Evolutionary conservation across 2,113 vertebrate species (phyloP), one percentile per base, ranked within the genome.

Genomic region (Hypomesus transpacificus): DNA sequence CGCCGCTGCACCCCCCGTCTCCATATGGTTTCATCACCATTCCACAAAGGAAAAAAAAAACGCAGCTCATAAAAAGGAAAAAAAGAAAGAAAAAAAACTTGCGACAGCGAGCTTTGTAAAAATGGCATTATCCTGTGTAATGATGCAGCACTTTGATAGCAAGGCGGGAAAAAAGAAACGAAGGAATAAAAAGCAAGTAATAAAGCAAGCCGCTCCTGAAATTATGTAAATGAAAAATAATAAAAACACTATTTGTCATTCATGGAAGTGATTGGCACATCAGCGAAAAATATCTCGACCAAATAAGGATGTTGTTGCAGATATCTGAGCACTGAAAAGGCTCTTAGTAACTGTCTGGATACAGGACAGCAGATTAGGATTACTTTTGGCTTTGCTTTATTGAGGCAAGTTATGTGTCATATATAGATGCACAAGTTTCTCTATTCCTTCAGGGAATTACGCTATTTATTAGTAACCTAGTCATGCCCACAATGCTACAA

Each of bases 21-120:
- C 90, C 90, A 87, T 91, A 89, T 90, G 90, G 88, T 91, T 90
- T 90, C 87, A 91, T 90, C 86, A 87, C 81, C 81, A 86, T 86
- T 84, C 81, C 81, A 65, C 77, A 73, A 81, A 71, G 79, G 80
- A 69, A 78, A 54, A 51, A 39, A 54, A 56, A 22, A 26, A 26
- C 17, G 17, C 22, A 8, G 17, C 61, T 34, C 61, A 63, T 63
- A 39, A 63, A 31, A 28, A 17, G 16, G 31, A 53, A 62, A 31
- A 8, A 8, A 71, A 62, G 80, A 84, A 79, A 81, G 85, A 85
- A 81, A 86, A 85, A 85, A 81, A 82, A 82, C 71, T 71, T 16
- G 53, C 66, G 82, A 80, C 83, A 80, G 83, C 84, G 80, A 87
- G 84, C 80, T 87, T 85, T 84, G 82, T 87, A 84, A 85, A 88